Percentiles rank a stretch among this genome's conserved stretches.
Evolutionary conservation across 2,888 invertebrate species (phyloP).

Genomic region (Rapana venosa): DNA sequence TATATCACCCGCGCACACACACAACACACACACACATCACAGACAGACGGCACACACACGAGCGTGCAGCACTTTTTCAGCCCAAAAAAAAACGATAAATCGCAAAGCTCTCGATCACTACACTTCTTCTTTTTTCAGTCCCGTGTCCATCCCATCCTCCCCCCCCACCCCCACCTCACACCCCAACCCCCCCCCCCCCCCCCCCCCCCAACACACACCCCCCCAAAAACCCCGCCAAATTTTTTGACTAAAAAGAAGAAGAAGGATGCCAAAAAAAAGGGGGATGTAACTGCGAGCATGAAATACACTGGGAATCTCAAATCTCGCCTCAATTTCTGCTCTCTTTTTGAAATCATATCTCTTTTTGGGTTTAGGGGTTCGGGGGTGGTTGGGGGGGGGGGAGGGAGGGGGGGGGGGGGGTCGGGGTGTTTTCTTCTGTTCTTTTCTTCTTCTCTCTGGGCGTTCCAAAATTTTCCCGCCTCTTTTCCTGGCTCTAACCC

Average conservation of each 20-base stretch:
- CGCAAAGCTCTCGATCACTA: too few species aligned
- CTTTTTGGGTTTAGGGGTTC: slow-evolving; percentile 18
- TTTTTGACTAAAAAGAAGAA: background rate
- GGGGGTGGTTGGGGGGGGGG: background rate
- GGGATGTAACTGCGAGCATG: slow-evolving; percentile 21
- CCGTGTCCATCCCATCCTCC: too few species aligned
- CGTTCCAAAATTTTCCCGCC: slow-evolving; percentile 37
- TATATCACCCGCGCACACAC: too few species aligned
- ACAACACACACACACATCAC: too few species aligned
- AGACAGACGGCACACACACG: too few species aligned
- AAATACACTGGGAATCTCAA: slow-evolving; percentile 34
- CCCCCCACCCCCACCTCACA: too few species aligned
- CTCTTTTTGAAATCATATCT: slow-evolving; percentile 39
- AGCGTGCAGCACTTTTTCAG: too few species aligned
- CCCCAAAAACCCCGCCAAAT: background rate
- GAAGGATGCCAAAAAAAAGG: background rate
- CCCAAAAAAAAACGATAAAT: too few species aligned
- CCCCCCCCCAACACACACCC: too few species aligned
- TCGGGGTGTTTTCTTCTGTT: slow-evolving; percentile 2
- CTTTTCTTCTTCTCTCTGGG: slow-evolving; percentile 5
- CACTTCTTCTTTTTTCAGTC: too few species aligned
- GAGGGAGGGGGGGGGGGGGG: background rate
- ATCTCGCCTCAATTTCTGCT: slow-evolving; percentile 28
- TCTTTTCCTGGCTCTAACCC: slow-evolving; percentile 32
- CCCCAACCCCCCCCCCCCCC: too few species aligned